Evolutionary conservation across 2,113 vertebrate species (phyloP), one percentile per base, ranked within the genome.

Genomic region (Cyanistes caeruleus): DNA sequence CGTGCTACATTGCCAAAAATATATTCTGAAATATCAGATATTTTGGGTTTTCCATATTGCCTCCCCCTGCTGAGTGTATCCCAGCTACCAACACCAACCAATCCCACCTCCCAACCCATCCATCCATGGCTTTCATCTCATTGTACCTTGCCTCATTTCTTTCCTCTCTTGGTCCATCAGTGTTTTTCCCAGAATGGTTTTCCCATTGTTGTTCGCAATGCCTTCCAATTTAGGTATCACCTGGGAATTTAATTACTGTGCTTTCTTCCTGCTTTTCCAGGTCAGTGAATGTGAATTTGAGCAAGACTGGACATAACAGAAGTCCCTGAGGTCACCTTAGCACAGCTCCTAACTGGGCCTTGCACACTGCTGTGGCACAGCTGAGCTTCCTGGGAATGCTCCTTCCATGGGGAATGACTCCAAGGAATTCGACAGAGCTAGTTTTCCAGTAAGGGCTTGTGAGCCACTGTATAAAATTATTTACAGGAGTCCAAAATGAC

Each of bases 201-300:
- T n/a, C 67, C 56, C 63, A 79, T 9, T 62, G 52, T 59, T 89
- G 19, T 59, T 93, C 67, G 43, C 64, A 78, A 16, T 5, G 53
- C 51, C 20, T 94, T 68, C 76, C 37, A 60, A 43, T 94, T 83
- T 59, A 72, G 27, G 31, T 19, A 37, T 70, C 72, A 89, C 30
- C 62, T 95, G 76, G 89, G 90, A 92, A 89, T 89, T 85, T 76
- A 93, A 91, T 95, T 70, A 87, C 83, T 52, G 59, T 31, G 52
- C 20, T 72, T 69, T 84, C 53, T 58, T 49, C 23, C 85, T 91
- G 53, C 23, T 96, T 96, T 96, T 94, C 62, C 86, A 95, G 77
- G 48, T 52, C 77, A 88, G 85, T 85, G 87, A 67, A 3, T 1
- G 41, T 52, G 75, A n/a, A 87, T 90, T 65, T 83, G 79, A 95